phyloP scores from a whole-genome alignment of 1,140 invertebrate species.

The Diorhabda carinulata region DNA sequence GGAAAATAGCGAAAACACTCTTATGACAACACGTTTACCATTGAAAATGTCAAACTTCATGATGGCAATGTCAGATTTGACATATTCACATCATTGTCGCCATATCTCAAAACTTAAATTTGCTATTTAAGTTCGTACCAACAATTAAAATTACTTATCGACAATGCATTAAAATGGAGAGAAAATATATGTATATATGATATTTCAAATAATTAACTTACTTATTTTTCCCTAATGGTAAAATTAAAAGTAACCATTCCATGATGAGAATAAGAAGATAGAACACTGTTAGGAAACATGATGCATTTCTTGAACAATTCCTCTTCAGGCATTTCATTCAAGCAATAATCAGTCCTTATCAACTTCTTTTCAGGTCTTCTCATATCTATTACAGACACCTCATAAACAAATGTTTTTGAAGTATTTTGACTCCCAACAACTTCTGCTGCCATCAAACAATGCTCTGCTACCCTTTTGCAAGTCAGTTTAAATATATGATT shows the following conservation, averaged over 20 bases:
- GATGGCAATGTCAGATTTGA: too few relatives aligned
- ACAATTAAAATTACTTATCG: too few relatives aligned
- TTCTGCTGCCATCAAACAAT: slow-evolving; percentile 38
- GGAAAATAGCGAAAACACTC: too few relatives aligned
- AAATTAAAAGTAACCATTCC: slow-evolving; percentile 35
- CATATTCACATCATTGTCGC: too few relatives aligned
- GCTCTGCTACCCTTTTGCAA: slow-evolving; percentile 32
- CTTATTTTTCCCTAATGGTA: slow-evolving; percentile 25
- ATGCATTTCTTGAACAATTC: slow-evolving; percentile 38
- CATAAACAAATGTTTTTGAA: slow-evolving; percentile 33
- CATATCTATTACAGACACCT: slow-evolving; percentile 35
- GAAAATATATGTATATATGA: too few relatives aligned
- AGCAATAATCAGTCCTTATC: slow-evolving; percentile 36
- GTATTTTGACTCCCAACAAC: slow-evolving; percentile 31
- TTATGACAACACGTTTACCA: too few relatives aligned
- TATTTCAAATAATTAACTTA: not conserved
- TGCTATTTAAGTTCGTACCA: too few relatives aligned
- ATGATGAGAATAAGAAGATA: slow-evolving; percentile 34
- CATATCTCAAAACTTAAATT: too few relatives aligned
- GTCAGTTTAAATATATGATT: slow-evolving; percentile 33
- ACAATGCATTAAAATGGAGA: too few relatives aligned
- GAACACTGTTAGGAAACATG: slow-evolving; percentile 33
- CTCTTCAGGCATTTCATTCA: slow-evolving; percentile 33
- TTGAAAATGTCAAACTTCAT: too few relatives aligned
- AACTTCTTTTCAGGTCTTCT: slow-evolving; percentile 33